phyloP scores from a whole-genome alignment of 2,797 vertebrate genomes.

The Gymnoscopelus braueri region DNA sequence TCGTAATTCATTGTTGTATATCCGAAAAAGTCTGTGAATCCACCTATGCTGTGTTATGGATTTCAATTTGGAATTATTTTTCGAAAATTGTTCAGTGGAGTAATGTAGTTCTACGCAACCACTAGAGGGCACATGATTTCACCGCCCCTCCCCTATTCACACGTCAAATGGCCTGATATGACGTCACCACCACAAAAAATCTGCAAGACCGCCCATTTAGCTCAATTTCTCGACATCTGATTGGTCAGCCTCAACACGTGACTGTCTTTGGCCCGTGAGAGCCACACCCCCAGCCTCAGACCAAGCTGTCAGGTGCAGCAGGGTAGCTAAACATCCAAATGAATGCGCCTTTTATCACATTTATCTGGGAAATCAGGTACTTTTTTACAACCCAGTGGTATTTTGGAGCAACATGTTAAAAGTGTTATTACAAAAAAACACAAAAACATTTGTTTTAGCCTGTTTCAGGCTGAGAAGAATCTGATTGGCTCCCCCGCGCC shows the following conservation, averaged over 20 bases:
- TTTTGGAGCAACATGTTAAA: background rate
- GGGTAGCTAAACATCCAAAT: slow-evolving; percentile 17
- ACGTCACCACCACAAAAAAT: slow-evolving; percentile 24
- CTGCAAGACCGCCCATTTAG: slow-evolving; percentile 75
- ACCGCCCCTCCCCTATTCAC: slow-evolving; percentile 23
- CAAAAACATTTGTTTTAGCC: slow-evolving; percentile 54
- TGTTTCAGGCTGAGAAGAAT: slow-evolving; percentile 43
- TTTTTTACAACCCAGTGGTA: background rate
- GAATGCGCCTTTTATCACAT: slow-evolving; percentile 14
- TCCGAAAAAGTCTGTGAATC: too few species aligned
- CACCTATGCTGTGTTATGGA: too few species aligned
- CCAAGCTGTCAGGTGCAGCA: slow-evolving; percentile 56
- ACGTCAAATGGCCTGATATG: slow-evolving; percentile 77
- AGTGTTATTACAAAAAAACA: background rate
- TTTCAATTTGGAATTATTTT: too few species aligned
- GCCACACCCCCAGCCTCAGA: slow-evolving; percentile 26
- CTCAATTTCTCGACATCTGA: slow-evolving; percentile 73
- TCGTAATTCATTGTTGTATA: too few species aligned
- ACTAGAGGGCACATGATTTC: too few species aligned
- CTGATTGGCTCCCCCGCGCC: slow-evolving; percentile 83
- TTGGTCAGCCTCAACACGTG: slow-evolving; percentile 69
- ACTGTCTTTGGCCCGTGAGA: slow-evolving; percentile 27
- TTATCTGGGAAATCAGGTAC: slow-evolving; percentile 25
- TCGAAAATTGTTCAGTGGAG: too few species aligned
- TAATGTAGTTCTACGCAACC: too few species aligned